phyloP scores from a whole-genome alignment of 1,140 invertebrate species.

The Cephus cinctus region DNA sequence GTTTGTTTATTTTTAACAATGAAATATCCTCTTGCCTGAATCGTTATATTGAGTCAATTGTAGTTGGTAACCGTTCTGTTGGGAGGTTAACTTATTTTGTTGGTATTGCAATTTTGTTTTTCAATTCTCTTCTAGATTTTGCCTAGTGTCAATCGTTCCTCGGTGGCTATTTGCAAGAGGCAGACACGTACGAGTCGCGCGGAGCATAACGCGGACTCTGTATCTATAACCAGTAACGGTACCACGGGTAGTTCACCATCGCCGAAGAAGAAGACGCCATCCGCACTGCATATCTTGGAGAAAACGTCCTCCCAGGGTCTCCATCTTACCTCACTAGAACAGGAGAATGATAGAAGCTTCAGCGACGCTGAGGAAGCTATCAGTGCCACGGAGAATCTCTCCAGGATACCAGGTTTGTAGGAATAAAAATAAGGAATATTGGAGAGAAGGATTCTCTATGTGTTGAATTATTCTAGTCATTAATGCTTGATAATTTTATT shows the following conservation, averaged over 20 bases:
- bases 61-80: no score
- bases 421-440: no score
- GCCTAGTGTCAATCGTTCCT: constrained; percentile 34
- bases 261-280: constrained; percentile 36
- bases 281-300: constrained; percentile 32
- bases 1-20: no score
- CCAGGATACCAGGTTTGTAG: constrained; percentile 40
- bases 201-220: constrained; percentile 34
- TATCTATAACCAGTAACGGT: constrained; percentile 46
- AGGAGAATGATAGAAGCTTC: constrained; percentile 46
- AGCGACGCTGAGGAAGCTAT: constrained; percentile 54
- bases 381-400: constrained; percentile 43
- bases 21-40: no score
- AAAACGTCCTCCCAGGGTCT: constrained; percentile 36
- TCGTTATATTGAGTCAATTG: no score
- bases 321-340: constrained; percentile 38
- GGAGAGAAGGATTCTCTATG: no score
- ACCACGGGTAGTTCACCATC: constrained; percentile 38
- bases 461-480: no score
- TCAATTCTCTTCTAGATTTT: constrained; percentile 18
- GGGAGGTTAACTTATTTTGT: no score
- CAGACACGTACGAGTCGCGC: constrained; percentile 34
- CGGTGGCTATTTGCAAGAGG: constrained; percentile 34
- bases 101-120: no score
- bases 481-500: constrained; percentile 2